These are phyloP conservation scores for Pseudococcus viburni DNA, from an alignment of 2,888 invertebrate species.

Conservation along the genomic window DNA sequence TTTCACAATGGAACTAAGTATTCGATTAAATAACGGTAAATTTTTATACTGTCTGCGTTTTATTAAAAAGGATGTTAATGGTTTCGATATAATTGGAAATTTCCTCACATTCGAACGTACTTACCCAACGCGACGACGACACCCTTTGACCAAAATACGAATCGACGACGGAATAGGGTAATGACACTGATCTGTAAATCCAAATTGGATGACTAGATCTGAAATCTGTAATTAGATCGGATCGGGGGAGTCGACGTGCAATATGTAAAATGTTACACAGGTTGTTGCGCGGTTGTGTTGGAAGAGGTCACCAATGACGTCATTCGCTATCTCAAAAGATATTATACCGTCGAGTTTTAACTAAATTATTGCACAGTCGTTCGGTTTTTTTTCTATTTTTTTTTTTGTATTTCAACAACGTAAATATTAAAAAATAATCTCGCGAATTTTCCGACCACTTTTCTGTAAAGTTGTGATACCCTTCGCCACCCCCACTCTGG, in stretches of 20 bases:
- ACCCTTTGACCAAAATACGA: neutral
- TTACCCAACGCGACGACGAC: neutral
- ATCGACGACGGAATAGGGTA: neutral
- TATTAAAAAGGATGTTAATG: conserved; percentile 29
- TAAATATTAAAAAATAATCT: conserved; percentile 46
- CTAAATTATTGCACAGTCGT: conserved; percentile 46
- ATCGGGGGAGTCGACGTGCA: neutral
- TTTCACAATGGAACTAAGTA: conserved; percentile 16
- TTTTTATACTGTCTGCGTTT: neutral
- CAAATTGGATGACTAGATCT: neutral
- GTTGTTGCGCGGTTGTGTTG: conserved; percentile 33
- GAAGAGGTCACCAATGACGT: conserved; percentile 52
- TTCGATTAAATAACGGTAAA: conserved; percentile 6
- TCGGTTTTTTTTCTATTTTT: neutral
- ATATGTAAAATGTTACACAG: conserved; percentile 55
- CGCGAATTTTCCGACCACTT: conserved; percentile 34
- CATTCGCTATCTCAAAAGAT: conserved; percentile 53
- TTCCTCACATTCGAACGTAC: conserved; percentile 26
- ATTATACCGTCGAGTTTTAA: conserved; percentile 37
- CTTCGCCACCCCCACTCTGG: neutral
- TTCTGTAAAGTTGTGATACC: conserved; percentile 40
- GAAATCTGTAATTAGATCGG: neutral
- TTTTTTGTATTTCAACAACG: neutral
- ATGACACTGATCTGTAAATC: neutral
- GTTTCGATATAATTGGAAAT: conserved; percentile 5